A percentile compares a stretch with the other conserved stretches of the same genome.
Conservation (phyloP, 2,797 vertebrate species). For the Pempheris klunzingeri region DNA sequence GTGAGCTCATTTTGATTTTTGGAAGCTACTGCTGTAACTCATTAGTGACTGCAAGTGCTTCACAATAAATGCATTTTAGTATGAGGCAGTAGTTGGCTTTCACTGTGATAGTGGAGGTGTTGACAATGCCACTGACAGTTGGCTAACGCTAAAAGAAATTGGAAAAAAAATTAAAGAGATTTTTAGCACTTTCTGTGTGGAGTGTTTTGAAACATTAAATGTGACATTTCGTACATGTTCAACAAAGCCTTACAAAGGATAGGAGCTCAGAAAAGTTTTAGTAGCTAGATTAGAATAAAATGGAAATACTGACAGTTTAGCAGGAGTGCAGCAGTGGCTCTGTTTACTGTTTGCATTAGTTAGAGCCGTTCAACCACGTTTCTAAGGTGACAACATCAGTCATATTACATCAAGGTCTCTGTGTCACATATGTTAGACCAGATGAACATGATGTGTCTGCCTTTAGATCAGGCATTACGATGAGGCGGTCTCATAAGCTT, state of each 20-base stretch:
- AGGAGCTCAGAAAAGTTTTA: background rate
- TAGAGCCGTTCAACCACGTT: background rate
- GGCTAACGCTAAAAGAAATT: background rate
- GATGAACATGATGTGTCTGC: background rate
- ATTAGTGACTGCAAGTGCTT: background rate
- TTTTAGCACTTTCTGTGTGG: background rate
- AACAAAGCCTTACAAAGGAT: background rate
- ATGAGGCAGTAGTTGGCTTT: background rate
- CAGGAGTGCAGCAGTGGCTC: background rate
- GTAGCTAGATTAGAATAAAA: background rate
- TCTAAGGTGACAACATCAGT: background rate
- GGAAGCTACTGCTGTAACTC: background rate
- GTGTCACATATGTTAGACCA: background rate
- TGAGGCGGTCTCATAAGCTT: background rate
- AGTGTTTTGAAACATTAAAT: background rate
- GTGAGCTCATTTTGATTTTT: background rate
- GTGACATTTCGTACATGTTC: background rate
- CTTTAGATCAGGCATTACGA: background rate
- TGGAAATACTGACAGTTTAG: background rate
- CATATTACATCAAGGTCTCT: background rate
- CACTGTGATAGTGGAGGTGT: background rate
- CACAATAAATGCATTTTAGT: background rate
- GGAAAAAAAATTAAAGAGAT: background rate
- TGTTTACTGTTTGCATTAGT: background rate
- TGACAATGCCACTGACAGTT: background rate